Evolutionary conservation across 1,140 invertebrate species (phyloP), one percentile per base, ranked within the genome.

Genomic region (Apis laboriosa): DNA sequence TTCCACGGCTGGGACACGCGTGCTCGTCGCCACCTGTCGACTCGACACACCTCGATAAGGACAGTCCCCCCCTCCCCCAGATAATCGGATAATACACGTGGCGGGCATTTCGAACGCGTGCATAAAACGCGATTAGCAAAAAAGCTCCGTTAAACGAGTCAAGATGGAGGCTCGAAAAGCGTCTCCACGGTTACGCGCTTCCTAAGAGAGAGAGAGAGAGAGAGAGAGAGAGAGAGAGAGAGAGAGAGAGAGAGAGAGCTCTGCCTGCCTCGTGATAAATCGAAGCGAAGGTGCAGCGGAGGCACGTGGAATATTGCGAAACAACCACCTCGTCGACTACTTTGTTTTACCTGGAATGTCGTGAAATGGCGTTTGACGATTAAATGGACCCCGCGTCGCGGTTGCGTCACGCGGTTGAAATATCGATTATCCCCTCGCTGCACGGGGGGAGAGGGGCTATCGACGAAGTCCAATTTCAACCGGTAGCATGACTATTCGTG

Each of bases 261-360:
- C 34, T 34, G 34, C 34, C 34, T 34, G 24, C 11, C 58, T 55
- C 34, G 56, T 34, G 79, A 81, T 81, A 76, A 81, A 81, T 81
- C 55, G 34, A 43, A 43, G 79, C 63, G 7, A 56, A 80, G 79
- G 71, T 49, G 61, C 79, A 80, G 60, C 60, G 34, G 53, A 9
- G 71, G 60, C 60, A 53, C 71, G 61, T 66, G 71, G 79, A 60
- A 43, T 7, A 43, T 74, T 80, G 79, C 79, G 71, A 80, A 80
- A 49, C 28, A 1, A n/a, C 9, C 19, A n/a, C 64, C 34, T 34
- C 34, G 64, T 28, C n/a, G 7, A 9, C 56, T 53, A 73, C 60
- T 75, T 75, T 55, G 61, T 80, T 80, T 80, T 75, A 56, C 78
- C 15, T 19, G 79, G 72, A 81, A 81, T 76, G 80, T 68, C 80